Conservation (phyloP, 2,797 vertebrate species). For the Coreius guichenoti region DNA sequence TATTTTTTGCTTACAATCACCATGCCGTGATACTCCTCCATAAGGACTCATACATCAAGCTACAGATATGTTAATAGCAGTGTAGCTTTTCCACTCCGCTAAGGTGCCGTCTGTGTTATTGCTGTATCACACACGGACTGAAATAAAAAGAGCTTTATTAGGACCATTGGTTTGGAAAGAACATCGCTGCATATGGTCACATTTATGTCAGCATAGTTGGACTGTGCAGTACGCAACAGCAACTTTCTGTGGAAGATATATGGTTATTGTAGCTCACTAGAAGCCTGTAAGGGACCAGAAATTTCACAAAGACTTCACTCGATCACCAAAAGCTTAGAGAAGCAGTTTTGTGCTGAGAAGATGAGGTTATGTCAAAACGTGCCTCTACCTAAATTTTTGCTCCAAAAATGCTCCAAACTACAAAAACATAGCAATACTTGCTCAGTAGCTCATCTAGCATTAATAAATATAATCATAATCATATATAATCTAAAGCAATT, state of each 20-base stretch:
- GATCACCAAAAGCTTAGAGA: background rate
- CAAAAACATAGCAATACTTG: background rate
- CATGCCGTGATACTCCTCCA: constrained; percentile 61
- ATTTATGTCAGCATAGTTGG: constrained; percentile 63
- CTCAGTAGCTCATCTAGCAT: background rate
- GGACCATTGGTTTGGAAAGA: constrained; percentile 68
- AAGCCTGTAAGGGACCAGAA: constrained; percentile 13
- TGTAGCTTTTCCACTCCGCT: constrained; percentile 41
- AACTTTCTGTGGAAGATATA: constrained; percentile 58
- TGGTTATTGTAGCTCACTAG: constrained; percentile 62
- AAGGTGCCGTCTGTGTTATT: constrained; percentile 55
- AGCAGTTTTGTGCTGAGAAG: background rate
- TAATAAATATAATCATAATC: no score
- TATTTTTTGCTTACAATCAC: constrained; percentile 69
- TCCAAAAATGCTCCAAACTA: background rate
- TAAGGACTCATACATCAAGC: constrained; percentile 67
- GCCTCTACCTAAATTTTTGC: background rate
- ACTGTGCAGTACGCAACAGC: constrained; percentile 46
- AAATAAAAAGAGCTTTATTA: constrained; percentile 56
- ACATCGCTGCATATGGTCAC: constrained; percentile 61
- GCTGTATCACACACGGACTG: constrained; percentile 59
- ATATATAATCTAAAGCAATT: no score
- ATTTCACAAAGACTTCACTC: background rate
- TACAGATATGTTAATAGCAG: constrained; percentile 56
- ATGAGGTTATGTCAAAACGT: background rate